Base-by-base conservation (phyloP, 1,140 invertebrate species). In the Trichoplusia ni region DNA sequence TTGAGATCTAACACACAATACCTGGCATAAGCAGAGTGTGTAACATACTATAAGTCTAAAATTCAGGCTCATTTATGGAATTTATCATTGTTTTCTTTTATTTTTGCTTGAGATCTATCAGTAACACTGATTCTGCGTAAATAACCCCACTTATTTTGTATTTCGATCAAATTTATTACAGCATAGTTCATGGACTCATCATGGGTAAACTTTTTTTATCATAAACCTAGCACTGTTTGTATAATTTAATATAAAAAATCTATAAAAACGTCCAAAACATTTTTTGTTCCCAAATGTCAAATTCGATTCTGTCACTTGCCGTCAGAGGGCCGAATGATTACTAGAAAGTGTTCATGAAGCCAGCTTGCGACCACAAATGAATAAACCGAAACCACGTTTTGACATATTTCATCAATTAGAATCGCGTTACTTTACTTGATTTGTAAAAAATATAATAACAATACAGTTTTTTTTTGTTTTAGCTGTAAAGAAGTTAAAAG, bases 261-360 rank as follows among this genome's bases (percentile, higher is more conserved):
- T 56, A 58, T 23, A 64, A 67, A 66, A 74, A 69, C 65, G 47
- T 51, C 14, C 53, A 67, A 64, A 63, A 67, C 56, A 54, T 67
- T 61, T 73, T 67, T 70, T 64, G 53, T 11, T 67, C 11, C 11
- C 25, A 62, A 69, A 67, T 62, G 72, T 75, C 72, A 75, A 38
- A 64, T 27, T 37, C 35, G 27, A 38, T 27, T 27, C 37, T 56
- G 53, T 56, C 53, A 54, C 18, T 38, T n/a, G 19, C 11, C 38
- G 44, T 27, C 29, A 68, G 64, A 63, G 62, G 65, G 59, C 62
- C 62, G 27, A 46, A 1, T 42, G 38, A 31, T 27, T 6, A 54
- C 4, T 11, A 19, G 21, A 35, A 37, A 56, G 25, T 42, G 51
- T 73, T 73, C 67, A 62, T 51, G 59, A 58, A 67, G 58, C 11